Conservation (phyloP, 2,888 invertebrate species). For the Megamerina dolium region DNA sequence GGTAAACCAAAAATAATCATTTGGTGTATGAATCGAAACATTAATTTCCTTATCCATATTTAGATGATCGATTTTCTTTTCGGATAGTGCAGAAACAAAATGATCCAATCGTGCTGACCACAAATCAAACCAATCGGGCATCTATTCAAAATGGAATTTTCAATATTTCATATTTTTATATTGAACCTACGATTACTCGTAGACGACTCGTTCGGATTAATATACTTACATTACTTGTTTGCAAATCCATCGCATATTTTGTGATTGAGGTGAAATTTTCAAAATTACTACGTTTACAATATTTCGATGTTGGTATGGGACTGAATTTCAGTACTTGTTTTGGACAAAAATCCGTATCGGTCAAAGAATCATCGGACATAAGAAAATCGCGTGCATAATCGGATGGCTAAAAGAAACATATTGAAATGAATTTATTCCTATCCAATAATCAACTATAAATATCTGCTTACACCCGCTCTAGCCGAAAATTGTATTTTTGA, state of each 20-base stretch:
- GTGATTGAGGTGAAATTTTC: slow-evolving; percentile 47
- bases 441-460: not conserved
- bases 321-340: slow-evolving; percentile 47
- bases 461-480: slow-evolving; percentile 42
- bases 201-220: too few relatives aligned
- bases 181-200: not conserved
- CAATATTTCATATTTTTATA: not conserved
- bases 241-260: slow-evolving; percentile 42
- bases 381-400: slow-evolving; percentile 44
- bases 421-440: too few relatives aligned
- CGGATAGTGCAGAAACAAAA: slow-evolving; percentile 43
- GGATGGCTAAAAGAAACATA: slow-evolving; percentile 34
- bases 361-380: slow-evolving; percentile 39
- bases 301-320: slow-evolving; percentile 47
- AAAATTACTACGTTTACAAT: slow-evolving; percentile 46
- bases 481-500: slow-evolving; percentile 40
- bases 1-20: slow-evolving; percentile 42
- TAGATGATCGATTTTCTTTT: slow-evolving; percentile 39
- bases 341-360: slow-evolving; percentile 44
- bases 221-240: slow-evolving; percentile 40
- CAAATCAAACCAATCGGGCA: slow-evolving; percentile 46
- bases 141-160: slow-evolving; percentile 26
- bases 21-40: slow-evolving; percentile 39
- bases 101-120: slow-evolving; percentile 46
- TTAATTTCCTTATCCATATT: slow-evolving; percentile 42